Base-by-base conservation (phyloP, 2,113 vertebrate species). In the Morone saxatilis region DNA sequence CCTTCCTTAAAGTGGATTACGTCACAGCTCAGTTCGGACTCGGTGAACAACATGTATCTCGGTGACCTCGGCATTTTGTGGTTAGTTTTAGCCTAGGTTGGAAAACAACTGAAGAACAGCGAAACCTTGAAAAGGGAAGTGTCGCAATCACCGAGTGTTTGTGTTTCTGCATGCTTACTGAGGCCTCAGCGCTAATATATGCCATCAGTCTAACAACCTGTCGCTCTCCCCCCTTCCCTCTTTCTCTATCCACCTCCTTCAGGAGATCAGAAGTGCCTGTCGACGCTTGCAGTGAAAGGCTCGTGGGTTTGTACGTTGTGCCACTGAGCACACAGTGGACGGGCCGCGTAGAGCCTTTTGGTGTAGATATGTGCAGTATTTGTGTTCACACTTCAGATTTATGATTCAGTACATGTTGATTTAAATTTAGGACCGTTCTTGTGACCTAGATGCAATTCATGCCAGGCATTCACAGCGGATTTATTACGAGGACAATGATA, bases 101-200 rank as follows among this genome's bases (percentile, higher is more conserved):
- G 71, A 88, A 85, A 91, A 66, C 66, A 78, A 38, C 77, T 77
- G 62, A 86, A 65, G 62, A 86, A 62, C 78, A 75, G 86, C 14
- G 53, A 86, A 90, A 91, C 71, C 88, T 87, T 89, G 76, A 91
- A 89, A 92, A 71, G 87, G 92, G 91, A 95, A 95, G 90, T 94
- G 87, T 93, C 70, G 90, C 85, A 93, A 92, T 86, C 84, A 11
- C 40, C 0, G 43, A 51, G 51, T 73, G 85, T 87, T 90, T 93
- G 63, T 73, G 76, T 86, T 88, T 73, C 31, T 83, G 81, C 80
- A 36, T 78, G 71, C 74, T 77, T 54, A 75, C 53, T 83, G 71
- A 76, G 90, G 90, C 86, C 88, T 89, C 88, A 36, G 65, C 43
- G 17, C 60, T 54, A 71, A 69, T 54, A 54, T 51, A 48, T 47